Evolutionary conservation across 1,140 invertebrate genomes (phyloP).

Genomic region (Coptotermes formosanus): DNA sequence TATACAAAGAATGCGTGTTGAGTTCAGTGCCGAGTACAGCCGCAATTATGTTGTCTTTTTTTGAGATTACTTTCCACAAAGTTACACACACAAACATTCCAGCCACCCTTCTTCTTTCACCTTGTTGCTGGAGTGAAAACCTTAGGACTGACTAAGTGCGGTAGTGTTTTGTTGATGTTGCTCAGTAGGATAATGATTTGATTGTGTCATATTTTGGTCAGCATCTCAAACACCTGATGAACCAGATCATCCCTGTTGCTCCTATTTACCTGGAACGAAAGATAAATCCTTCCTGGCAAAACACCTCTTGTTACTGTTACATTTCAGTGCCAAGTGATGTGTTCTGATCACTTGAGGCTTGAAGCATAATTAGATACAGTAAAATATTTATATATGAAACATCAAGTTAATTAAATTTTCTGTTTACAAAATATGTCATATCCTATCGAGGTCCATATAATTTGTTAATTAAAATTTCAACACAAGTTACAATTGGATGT

Average conservation of each 20-base stretch:
- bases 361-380: too few relatives aligned
- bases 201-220: neutral
- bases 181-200: neutral
- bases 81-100: neutral
- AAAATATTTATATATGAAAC: too few relatives aligned
- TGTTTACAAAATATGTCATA: too few relatives aligned
- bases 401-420: too few relatives aligned
- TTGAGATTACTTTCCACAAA: neutral
- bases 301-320: too few relatives aligned
- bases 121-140: neutral
- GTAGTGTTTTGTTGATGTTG: neutral
- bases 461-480: too few relatives aligned
- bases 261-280: neutral
- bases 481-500: too few relatives aligned
- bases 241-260: neutral
- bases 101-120: neutral
- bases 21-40: neutral
- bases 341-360: too few relatives aligned
- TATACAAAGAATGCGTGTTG: neutral
- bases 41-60: neutral
- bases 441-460: too few relatives aligned
- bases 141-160: neutral
- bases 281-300: neutral
- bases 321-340: too few relatives aligned
- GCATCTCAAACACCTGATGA: neutral